Conservation (phyloP, 1,140 invertebrate species). For the Gryon sp. region DNA sequence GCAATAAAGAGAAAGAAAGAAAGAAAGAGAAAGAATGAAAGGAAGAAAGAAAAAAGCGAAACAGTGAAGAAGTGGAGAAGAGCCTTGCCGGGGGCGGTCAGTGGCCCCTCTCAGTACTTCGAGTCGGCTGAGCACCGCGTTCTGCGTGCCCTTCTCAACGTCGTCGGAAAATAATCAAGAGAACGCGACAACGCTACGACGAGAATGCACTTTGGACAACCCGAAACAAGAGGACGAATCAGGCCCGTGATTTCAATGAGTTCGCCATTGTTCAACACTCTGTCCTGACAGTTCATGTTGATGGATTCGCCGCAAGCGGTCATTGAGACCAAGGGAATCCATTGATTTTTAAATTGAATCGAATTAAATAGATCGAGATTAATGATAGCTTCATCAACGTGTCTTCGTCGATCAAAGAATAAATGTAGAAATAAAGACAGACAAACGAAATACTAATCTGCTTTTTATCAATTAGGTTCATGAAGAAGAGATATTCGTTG, state of each 20-base stretch:
- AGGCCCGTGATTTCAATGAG: conserved; percentile 1
- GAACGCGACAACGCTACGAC: conserved; percentile 23
- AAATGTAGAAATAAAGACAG: too few relatives aligned
- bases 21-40: conserved; percentile 27
- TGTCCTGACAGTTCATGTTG: not conserved
- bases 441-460: too few relatives aligned
- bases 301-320: conserved; percentile 11
- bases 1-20: conserved; percentile 10
- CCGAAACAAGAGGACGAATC: conserved; percentile 4
- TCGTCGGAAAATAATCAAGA: conserved; percentile 32
- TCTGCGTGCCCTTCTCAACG: conserved; percentile 39
- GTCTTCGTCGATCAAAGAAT: too few relatives aligned
- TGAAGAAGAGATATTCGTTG: too few relatives aligned
- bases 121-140: conserved; percentile 63
- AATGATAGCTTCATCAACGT: too few relatives aligned
- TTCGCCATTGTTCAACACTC: conserved; percentile 5
- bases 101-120: conserved; percentile 69
- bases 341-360: conserved; percentile 15
- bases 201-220: conserved; percentile 36
- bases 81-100: conserved; percentile 77
- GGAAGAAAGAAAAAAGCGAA: conserved; percentile 26
- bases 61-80: conserved; percentile 44
- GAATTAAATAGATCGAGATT: not conserved
- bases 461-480: too few relatives aligned
- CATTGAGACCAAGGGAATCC: conserved; percentile 24